Evolutionary conservation across 2,888 invertebrate species (phyloP).

Genomic region (Eilema caniola): DNA sequence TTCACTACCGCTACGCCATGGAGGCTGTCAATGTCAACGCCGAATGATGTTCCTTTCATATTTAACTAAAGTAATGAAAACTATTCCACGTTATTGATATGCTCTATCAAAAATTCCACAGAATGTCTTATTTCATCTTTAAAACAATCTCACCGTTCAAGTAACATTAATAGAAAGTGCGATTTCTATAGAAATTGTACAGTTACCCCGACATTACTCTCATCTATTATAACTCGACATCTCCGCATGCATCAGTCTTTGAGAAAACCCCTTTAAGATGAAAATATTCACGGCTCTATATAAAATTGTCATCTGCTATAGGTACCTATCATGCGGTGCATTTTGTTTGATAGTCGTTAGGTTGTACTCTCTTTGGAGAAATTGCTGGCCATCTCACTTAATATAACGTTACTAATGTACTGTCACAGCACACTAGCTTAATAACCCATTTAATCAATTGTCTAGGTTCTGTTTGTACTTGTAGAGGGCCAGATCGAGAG

Average conservation of each 20-base stretch:
- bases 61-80: no score
- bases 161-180: conserved; percentile 45
- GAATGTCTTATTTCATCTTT: neutral
- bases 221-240: conserved; percentile 23
- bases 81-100: neutral
- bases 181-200: conserved; percentile 52
- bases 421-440: neutral
- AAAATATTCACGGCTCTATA: conserved; percentile 15
- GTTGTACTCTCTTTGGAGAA: conserved; percentile 36
- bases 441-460: no score
- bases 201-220: conserved; percentile 16
- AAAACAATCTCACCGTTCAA: neutral
- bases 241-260: conserved; percentile 30
- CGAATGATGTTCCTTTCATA: no score
- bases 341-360: conserved; percentile 38
- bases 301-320: conserved; percentile 20
- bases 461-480: no score
- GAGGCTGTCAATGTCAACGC: no score
- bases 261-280: neutral
- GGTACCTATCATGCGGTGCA: conserved; percentile 27
- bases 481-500: no score
- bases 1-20: no score
- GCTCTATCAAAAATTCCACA: neutral
- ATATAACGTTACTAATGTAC: neutral
- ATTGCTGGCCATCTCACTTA: conserved; percentile 14